Evolutionary conservation across 2,113 vertebrate species (phyloP).

Genomic region (Malurus elegans): DNA sequence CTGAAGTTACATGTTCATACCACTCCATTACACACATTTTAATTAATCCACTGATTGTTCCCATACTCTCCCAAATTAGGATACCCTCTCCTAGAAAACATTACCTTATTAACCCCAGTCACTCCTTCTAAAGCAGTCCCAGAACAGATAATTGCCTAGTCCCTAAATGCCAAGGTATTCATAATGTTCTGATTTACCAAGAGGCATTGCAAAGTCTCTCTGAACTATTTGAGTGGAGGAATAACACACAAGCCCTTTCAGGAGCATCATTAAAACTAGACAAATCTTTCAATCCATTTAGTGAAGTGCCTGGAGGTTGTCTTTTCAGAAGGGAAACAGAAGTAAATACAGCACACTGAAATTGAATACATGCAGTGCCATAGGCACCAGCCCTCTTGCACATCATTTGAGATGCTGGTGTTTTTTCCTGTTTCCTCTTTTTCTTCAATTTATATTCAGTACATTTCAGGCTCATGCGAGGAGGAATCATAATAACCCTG

Average conservation of each 20-base stretch:
- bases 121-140: neutral
- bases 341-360: conserved; percentile 55
- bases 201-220: neutral
- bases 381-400: conserved; percentile 34
- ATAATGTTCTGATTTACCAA: neutral
- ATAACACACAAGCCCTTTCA: neutral
- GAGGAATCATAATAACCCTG: neutral
- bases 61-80: conserved; percentile 11
- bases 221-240: conserved; percentile 23
- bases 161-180: neutral
- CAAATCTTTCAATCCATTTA: conserved; percentile 46
- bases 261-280: conserved; percentile 39
- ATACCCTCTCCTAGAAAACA: conserved; percentile 3
- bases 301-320: conserved; percentile 15
- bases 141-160: neutral
- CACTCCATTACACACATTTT: neutral
- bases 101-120: conserved; percentile 23
- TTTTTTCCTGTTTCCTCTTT: conserved; percentile 27
- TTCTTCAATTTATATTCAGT: neutral
- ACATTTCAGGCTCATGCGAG: neutral
- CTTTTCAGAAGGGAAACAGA: conserved; percentile 32
- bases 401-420: conserved; percentile 16
- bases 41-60: conserved; percentile 41
- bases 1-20: neutral
- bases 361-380: conserved; percentile 9